Base-by-base conservation (phyloP, 64 coral and sea anemone species). In the Actinia equina region DNA sequence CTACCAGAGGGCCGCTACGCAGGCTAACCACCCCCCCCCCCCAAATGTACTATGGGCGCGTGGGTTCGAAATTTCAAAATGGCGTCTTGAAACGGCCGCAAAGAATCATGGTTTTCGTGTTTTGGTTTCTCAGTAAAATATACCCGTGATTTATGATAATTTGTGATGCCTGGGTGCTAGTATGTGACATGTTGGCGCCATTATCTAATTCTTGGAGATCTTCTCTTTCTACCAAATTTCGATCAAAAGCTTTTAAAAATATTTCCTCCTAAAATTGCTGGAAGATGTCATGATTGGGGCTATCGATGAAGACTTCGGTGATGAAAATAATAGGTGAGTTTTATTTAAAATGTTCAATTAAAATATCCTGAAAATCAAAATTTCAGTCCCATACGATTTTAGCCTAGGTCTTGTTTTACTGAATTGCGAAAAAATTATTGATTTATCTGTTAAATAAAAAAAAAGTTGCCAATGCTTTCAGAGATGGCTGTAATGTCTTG, bases 271-370 rank as follows among this genome's bases (percentile, higher is more conserved):
- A n/a, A n/a, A n/a, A n/a, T n/a, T n/a, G n/a, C n/a, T n/a, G n/a
- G n/a, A 82, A 82, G 7, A 71, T 71, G 67, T 7, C 6, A 71
- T 71, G 67, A 71, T 71, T 71, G 67, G 67, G 17, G 18, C n/a
- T n/a, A n/a, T 8, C 5, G 67, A 71, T 7, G 67, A 71, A 71
- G 67, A 7, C 26, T 7, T 71, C 20, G 20, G 7, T 71, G 67
- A 71, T 71, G 67, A 71, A 71, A 71, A 71, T 71, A 18, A 9
- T 71, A 71, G 67, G 67, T 71, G 67, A 71, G 67, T 71, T 71
- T 71, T 5, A 5, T 71, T 71, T 71, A 19, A 71, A 19, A 71
- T 8, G 7, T 71, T 71, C 67, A 5, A 6, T 71, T 71, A n/a
- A 71, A 6, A 71, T 56, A 71, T 9, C 5, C 7, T 19, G 5